Conservation (phyloP, 2,797 vertebrate species). For the Macroramphosus scolopax region DNA sequence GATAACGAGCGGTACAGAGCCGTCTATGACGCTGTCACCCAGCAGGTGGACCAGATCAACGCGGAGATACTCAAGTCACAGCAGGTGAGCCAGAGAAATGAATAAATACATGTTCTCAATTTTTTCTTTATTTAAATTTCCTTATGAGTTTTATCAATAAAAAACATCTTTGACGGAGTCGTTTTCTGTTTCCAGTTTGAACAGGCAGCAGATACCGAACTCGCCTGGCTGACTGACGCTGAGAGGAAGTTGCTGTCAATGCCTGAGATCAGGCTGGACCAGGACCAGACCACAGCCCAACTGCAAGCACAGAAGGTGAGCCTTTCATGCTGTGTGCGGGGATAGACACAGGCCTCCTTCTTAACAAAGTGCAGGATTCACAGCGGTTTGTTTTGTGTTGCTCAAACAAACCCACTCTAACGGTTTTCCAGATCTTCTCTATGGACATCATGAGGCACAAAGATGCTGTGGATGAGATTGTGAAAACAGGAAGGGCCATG, state of each 20-base stretch:
- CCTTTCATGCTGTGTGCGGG: conserved; percentile 8
- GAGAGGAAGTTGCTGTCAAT: conserved; percentile 88
- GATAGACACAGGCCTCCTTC: conserved; percentile 19
- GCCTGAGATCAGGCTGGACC: conserved; percentile 91
- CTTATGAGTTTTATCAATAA: background rate
- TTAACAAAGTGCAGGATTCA: conserved; percentile 37
- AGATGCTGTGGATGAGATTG: conserved; percentile 91
- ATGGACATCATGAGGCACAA: conserved; percentile 98
- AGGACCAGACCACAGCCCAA: conserved; percentile 90
- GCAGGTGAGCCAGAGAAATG: conserved; percentile 79
- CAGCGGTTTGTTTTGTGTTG: conserved; percentile 33
- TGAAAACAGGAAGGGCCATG: conserved; percentile 86
- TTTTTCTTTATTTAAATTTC: background rate
- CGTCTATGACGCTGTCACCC: conserved; percentile 80
- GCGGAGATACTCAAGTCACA: conserved; percentile 90
- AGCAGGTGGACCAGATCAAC: conserved; percentile 89
- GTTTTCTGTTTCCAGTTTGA: conserved; percentile 84
- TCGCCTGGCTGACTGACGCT: conserved; percentile 88
- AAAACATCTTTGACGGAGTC: background rate
- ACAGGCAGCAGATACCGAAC: conserved; percentile 88
- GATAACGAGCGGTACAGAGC: conserved; percentile 88
- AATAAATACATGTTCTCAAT: background rate
- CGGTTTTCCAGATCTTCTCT: conserved; percentile 85
- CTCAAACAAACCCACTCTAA: conserved; percentile 37
- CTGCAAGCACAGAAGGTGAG: conserved; percentile 98